Percentiles rank a stretch among this genome's conserved stretches.
Evolutionary conservation across 1,140 invertebrate genomes (phyloP).

Genomic region (Procambarus clarkii): DNA sequence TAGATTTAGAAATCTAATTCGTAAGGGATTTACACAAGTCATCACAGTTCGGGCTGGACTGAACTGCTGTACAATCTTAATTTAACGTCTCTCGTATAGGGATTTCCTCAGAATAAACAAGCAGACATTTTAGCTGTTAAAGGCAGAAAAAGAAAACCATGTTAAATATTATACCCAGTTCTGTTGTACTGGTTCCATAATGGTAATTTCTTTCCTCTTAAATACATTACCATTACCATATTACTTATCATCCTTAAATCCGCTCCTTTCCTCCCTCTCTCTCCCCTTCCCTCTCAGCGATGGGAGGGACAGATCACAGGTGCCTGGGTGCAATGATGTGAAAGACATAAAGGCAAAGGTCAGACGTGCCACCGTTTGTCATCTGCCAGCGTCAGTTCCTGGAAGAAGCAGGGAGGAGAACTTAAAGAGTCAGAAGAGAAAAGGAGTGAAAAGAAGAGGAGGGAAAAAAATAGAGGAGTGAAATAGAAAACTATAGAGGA

Average conservation of each 20-base stretch:
- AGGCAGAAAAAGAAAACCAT: no score
- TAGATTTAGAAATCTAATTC: no score
- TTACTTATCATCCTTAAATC: background rate
- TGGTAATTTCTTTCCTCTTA: no score
- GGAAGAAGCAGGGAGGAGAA: background rate
- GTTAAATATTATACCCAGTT: no score
- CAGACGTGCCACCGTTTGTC: background rate
- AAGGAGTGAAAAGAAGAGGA: background rate
- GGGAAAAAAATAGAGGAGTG: background rate
- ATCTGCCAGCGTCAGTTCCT: background rate
- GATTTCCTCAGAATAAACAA: no score
- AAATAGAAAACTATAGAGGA: no score
- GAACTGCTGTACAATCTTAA: no score
- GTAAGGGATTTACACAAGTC: no score
- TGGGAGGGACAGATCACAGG: background rate
- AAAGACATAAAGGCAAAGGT: background rate
- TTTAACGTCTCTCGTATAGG: no score
- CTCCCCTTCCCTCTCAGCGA: background rate
- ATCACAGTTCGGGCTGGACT: no score
- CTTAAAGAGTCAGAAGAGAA: background rate
- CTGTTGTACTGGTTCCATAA: no score
- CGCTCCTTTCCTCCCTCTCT: background rate
- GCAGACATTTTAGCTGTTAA: no score
- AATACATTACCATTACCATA: background rate
- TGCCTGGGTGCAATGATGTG: constrained; percentile 5